phyloP scores from a whole-genome alignment of 2,888 invertebrate genomes.

The Mythimna ferrago region DNA sequence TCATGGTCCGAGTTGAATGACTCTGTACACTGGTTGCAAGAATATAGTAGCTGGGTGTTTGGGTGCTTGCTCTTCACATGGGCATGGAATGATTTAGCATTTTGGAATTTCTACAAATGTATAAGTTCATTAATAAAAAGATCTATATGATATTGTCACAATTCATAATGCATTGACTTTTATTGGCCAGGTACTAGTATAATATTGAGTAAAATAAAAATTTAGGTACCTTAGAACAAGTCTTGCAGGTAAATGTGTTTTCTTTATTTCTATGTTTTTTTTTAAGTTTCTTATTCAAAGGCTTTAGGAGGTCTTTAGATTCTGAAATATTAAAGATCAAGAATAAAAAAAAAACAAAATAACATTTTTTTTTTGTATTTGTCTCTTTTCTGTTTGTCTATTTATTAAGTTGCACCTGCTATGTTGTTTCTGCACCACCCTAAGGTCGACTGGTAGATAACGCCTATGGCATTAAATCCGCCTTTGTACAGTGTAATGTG shows the following conservation, averaged over 20 bases:
- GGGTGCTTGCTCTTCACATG: conserved; percentile 73
- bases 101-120: conserved; percentile 77
- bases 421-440: too few species aligned
- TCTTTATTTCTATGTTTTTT: conserved; percentile 28
- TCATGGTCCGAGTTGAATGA: conserved; percentile 86
- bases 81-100: conserved; percentile 66
- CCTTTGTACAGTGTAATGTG: too few species aligned
- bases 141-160: background rate
- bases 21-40: conserved; percentile 85
- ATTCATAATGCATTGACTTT: too few species aligned
- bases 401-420: too few species aligned
- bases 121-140: background rate
- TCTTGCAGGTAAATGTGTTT: conserved; percentile 60
- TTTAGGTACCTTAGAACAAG: conserved; percentile 70
- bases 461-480: too few species aligned
- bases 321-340: conserved; percentile 44
- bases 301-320: conserved; percentile 8
- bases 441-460: too few species aligned
- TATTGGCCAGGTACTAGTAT: too few species aligned
- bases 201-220: background rate
- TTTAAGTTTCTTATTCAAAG: conserved; percentile 28
- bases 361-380: too few species aligned
- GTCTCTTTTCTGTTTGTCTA: too few species aligned
- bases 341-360: too few species aligned
- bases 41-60: conserved; percentile 52